Evolutionary conservation across 2,113 vertebrate genomes (phyloP), one percentile per base, ranked within the genome.

Genomic region (Laticauda laticaudata): DNA sequence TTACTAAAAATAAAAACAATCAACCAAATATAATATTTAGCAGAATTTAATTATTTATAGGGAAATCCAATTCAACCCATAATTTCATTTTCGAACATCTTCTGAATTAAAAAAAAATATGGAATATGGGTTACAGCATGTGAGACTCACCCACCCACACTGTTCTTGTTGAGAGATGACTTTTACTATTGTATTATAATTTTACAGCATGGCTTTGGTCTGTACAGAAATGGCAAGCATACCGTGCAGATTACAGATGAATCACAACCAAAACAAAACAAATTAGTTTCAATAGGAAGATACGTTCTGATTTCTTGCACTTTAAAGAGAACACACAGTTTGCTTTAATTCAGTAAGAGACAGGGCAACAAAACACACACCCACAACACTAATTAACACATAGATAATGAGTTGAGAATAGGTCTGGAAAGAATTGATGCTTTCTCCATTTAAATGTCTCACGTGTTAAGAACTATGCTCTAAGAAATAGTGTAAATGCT

Each of bases 31-130:
- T 81, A 92, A 48, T 0, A 0, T 14, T 91, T 92, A 85, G 57
- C 94, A 93, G 92, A 88, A 89, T 90, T 92, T 21, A 53, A 69
- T 56, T 86, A 93, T 90, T 86, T 56, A 53, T 11, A 54, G 85
- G 55, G 45, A 90, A 93, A n/a, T 15, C 55, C 55, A 86, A 81
- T 86, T 45, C 29, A 86, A 57, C 54, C 39, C 39, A 48, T 18
- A 57, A 92, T 45, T 23, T 56, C 20, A 45, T 34, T 51, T 85
- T 53, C 45, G 34, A 9, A 85, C 34, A 86, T 81, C 15, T 48
- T 87, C 43, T 29, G 57, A 9, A 64, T 61, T 64, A 51, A 88
- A 56, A 10, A 43, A 57, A 18, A 64, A 48, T 4, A 64, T 51
- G 45, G 57, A 10, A 45, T 26, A 61, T 90, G 9, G 43, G 26